Evolutionary conservation across 2,797 vertebrate genomes (phyloP), one percentile per base, ranked within the genome.

Genomic region (Todus mexicanus): DNA sequence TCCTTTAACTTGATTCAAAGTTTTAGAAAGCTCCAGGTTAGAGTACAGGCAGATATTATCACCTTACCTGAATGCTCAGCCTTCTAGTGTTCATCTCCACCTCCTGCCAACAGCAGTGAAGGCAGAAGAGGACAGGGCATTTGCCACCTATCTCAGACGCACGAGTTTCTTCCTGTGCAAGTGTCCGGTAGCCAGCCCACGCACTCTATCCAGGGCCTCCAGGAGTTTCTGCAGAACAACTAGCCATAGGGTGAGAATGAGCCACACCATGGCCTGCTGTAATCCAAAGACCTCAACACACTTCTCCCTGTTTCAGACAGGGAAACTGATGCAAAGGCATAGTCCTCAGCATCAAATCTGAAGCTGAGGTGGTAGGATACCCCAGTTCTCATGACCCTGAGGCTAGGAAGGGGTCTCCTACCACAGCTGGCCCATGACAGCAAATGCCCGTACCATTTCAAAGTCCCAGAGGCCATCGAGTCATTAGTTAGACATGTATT

Each of bases 151-250:
- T 37, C 45, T 54, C 37, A 38, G 42, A 47, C 21, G 6, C 33
- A 70, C 42, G 33, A 20, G 5, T 63, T 75, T 71, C 50, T 73
- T 60, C n/a, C 45, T 12, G 12, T 60, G 31, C 2, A 2, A 16
- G 10, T 1, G 0, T 31, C 43, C 22, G 53, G 16, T 4, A 45
- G 14, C 27, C 65, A 69, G 38, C 12, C 22, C 61, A 26, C 0
- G 1, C 23, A 8, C 51, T 70, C 2, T 2, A 1, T 56, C 31
- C 25, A 35, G 20, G 37, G 47, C 14, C 10, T 76, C 29, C 43
- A 76, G 69, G 22, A 68, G 29, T 54, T 79, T 57, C 87, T 92
- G 60, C 54, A 72, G n/a, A 66, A 57, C 35, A 50, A 77, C 66
- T 3, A 80, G 45, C 27, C 42, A 22, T 14, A 60, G 65, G 33